Base-by-base conservation (phyloP, 1,140 invertebrate species). In the Pseudobourletiella spinata region DNA sequence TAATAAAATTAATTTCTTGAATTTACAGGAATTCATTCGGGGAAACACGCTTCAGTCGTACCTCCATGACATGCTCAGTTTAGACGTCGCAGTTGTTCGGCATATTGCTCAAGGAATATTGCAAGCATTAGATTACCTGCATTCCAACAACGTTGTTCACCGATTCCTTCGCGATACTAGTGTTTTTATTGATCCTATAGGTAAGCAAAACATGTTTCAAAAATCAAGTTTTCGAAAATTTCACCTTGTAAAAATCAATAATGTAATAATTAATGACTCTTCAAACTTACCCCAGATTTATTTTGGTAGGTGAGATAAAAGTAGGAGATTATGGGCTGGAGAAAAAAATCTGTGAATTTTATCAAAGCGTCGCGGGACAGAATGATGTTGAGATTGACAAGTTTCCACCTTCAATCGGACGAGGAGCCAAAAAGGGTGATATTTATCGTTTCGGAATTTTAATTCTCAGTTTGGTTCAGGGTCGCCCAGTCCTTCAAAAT, bases 71-170 rank as follows among this genome's bases (percentile, higher is more conserved):
- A 78, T 78, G 72, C 78, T 79, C 55, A 77, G 78, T 48, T 74
- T 83, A 58, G 81, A 79, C 44, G 74, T 84, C 16, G 80, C 81
- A 63, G 72, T 83, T 50, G 70, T 89, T 22, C 79, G 83, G 15
- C 77, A 82, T 72, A 80, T 86, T 63, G 79, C 83, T 1, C 75
- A 73, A 6, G 84, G 83, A 46, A 77, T 89, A 22, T 72, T 90
- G 1, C 77, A 80, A 50, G 84, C 83, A 1, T 68, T 91, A 4
- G 74, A 82, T 18, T 88, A 83, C 72, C 74, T 91, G 15, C 88
- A 91, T 71, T 76, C 81, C 46, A 88, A 89, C 71, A 85, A 85
- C 69, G 82, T 90, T 8, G 84, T 87, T 1, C 87, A 91, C 72
- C 86, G 85, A 71, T 83, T 86, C 75, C 71, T 91, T 8, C 74